Base-by-base conservation (phyloP, 2,888 invertebrate genomes). In the Hypercompe scribonia region DNA sequence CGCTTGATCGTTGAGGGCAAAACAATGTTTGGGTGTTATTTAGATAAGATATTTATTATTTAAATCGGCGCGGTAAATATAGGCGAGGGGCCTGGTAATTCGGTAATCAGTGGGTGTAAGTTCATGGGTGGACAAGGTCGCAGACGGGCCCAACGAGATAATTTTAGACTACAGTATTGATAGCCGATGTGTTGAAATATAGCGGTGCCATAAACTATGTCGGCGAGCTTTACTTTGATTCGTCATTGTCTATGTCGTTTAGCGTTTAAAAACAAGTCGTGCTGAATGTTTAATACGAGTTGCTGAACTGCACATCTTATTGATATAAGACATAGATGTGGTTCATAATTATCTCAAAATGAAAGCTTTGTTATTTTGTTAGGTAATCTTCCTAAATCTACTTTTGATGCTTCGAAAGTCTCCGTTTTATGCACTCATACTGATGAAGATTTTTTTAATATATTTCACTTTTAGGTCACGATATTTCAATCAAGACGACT, bases 11-110 rank as follows among this genome's bases (percentile, higher is more conserved):
- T 88, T 86, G 88, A 88, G 88, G 89, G 88, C 89, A 92, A 92
- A 92, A 93, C 94, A 94, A 94, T 94, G 93, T 88, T 88, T 88
- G 88, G 90, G 90, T 93, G 93, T 94, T 95, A 94, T 95, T 95
- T 94, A 93, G 93, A 92, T 93, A 93, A 93, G 91, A 94, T 95
- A 94, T 95, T 94, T 95, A 95, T 95, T 95, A 95, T 95, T 95
- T 94, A 94, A 95, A 95, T 94, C 94, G 91, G 90, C 88, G 89
- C 87, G 87, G 88, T 95, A 95, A 95, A 93, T 95, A 95, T 95
- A 95, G 95, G 88, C 89, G 89, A 91, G 87, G 87, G 87, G 88
- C 87, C 78, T 88, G 91, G 95, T 95, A 95, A 95, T 95, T 95
- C 92, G 94, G 95, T 95, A 95, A 95, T 95, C 90, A 93, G 88